Evolutionary conservation across 2,888 invertebrate genomes (phyloP).

Genomic region (Drosophila tripunctata): DNA sequence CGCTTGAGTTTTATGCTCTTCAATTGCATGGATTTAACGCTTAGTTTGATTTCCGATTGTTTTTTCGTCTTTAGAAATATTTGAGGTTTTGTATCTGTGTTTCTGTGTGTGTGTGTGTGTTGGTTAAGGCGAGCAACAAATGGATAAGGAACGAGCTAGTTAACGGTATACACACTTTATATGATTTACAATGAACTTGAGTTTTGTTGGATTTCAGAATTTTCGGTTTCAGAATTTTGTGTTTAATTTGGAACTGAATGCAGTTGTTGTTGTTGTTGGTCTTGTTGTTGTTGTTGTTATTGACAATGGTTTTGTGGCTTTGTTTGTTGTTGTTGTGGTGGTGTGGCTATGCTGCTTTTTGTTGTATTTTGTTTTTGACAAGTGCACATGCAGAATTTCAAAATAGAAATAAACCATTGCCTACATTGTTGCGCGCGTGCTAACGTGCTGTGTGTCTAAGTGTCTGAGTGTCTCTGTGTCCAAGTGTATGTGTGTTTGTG

Average conservation of each 20-base stretch:
- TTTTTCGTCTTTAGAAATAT: not conserved
- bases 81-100: too few species aligned
- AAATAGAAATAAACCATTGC: slow-evolving; percentile 44
- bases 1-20: slow-evolving; percentile 75
- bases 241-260: slow-evolving; percentile 7
- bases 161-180: slow-evolving; percentile 43
- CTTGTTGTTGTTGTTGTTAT: slow-evolving; percentile 22
- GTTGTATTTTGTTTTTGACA: slow-evolving; percentile 42
- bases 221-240: slow-evolving; percentile 3
- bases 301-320: slow-evolving; percentile 4
- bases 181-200: slow-evolving; percentile 69
- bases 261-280: slow-evolving; percentile 21
- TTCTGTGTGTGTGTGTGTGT: slow-evolving; percentile 7
- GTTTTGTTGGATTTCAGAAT: slow-evolving; percentile 13
- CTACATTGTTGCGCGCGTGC: slow-evolving; percentile 53
- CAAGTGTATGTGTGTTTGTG: slow-evolving; percentile 16
- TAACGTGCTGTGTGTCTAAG: slow-evolving; percentile 36
- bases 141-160: slow-evolving; percentile 47
- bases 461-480: slow-evolving; percentile 10
- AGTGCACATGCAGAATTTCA: slow-evolving; percentile 63
- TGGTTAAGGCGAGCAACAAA: slow-evolving; percentile 37
- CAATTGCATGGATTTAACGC: slow-evolving; percentile 52
- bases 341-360: slow-evolving; percentile 22
- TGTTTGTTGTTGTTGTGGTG: slow-evolving; percentile 4
- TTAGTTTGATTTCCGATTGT: not conserved